Base-by-base conservation (phyloP, 1,140 invertebrate species). In the Phymorhynchus buccinoides region DNA sequence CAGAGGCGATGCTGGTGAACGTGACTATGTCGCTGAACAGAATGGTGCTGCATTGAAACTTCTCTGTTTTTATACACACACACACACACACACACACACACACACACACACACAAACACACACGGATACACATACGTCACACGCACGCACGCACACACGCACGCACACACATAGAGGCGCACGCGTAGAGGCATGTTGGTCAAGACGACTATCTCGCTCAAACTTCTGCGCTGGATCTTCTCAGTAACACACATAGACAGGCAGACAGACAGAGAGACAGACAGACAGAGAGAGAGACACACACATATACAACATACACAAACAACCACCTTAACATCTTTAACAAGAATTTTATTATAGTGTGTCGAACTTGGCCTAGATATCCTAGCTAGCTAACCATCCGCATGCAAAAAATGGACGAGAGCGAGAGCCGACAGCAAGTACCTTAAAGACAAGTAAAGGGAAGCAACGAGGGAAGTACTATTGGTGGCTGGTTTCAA, bases 11-110 rank as follows among this genome's bases (percentile, higher is more conserved):
- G 85, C 93, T 93, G 12, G 94, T 94, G 87, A 94, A 94, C 1
- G 94, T 94, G 4, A 94, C 94, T 30, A 94, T 94, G 84, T 94
- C 94, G 35, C 93, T 94, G 88, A 94, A 94, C 48, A 94, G 86
- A 39, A 94, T 91, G 0, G 94, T 94, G 14, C 92, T 92, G 30
- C 91, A 88, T 14, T 91, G 86, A 87, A 94, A 94, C 86, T 94
- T 94, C 78, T 91, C 93, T 93, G 87, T 14, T n/a, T n/a, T n/a
- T 42, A 42, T 41, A 42, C 75, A 39, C 41, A 42, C 75, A 42
- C 75, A 39, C n/a, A 78, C 75, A 78, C 14, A 27, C 3, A 52
- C 35, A 83, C 81, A 83, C n/a, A 39, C 75, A 42, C 75, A 42
- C 39, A 39, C 18, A 75, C 71, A 75, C 71, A 41, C 71, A 44